phyloP scores from a whole-genome alignment of 2,797 vertebrate species.

The Vireo griseus region DNA sequence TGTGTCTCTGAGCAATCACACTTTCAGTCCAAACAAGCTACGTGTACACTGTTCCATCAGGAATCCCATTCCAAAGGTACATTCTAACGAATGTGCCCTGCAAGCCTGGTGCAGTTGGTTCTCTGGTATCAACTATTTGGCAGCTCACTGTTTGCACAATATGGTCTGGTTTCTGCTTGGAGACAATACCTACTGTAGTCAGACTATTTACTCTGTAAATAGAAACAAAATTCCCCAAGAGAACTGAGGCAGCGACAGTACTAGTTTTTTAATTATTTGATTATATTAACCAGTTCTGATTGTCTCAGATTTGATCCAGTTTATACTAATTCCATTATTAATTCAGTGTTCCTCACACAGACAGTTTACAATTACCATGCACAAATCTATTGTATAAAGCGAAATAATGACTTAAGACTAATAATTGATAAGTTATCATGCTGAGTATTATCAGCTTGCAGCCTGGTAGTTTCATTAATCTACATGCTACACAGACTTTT shows the following conservation, averaged over 20 bases:
- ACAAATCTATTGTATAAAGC: not conserved
- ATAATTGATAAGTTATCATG: not conserved
- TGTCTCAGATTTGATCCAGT: not conserved
- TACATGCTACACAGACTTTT: not conserved
- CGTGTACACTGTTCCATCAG: not conserved
- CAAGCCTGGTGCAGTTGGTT: not conserved
- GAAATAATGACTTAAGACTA: not conserved
- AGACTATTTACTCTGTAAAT: not conserved
- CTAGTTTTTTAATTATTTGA: not conserved
- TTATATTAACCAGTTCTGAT: not conserved
- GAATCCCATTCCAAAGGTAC: not conserved
- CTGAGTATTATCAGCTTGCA: not conserved
- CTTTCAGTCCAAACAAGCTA: not conserved
- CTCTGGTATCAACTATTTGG: not conserved
- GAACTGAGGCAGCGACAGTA: not conserved
- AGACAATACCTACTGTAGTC: constrained; percentile 1
- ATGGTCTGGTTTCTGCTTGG: constrained; percentile 12
- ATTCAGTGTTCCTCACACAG: not conserved
- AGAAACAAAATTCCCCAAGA: constrained; percentile 19
- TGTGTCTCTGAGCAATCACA: not conserved
- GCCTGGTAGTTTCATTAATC: not conserved
- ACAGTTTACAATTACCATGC: not conserved
- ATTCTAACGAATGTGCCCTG: not conserved
- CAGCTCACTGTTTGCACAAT: constrained; percentile 2
- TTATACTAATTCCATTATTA: not conserved